Percentiles rank a stretch among this genome's conserved stretches.
phyloP scores from a whole-genome alignment of 1,140 invertebrate species.

The Chironomus striatipennis region DNA sequence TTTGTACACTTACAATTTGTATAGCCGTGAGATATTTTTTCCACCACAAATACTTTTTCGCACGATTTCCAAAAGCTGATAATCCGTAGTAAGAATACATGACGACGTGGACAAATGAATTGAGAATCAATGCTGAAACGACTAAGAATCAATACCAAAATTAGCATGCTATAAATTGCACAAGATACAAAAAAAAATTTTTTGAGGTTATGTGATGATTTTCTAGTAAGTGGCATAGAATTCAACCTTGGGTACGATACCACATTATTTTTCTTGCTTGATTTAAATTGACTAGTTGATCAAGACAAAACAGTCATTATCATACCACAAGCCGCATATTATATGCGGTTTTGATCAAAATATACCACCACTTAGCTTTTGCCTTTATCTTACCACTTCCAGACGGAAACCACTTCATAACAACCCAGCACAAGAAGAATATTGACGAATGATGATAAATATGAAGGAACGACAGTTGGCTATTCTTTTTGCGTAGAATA shows the following conservation, averaged over 20 bases:
- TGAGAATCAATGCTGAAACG: constrained; percentile 79
- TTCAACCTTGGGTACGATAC: no score
- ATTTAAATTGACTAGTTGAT: no score
- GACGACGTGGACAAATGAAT: constrained; percentile 82
- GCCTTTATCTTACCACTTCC: neutral
- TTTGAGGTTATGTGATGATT: no score
- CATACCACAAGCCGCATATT: no score
- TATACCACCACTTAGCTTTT: no score
- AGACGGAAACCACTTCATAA: constrained; percentile 5
- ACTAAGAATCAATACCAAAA: no score
- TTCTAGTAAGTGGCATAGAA: no score
- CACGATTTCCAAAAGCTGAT: constrained; percentile 66
- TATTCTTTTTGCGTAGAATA: constrained; percentile 14
- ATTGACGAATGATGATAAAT: constrained; percentile 25
- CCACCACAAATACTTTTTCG: constrained; percentile 84
- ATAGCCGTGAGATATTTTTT: constrained; percentile 87
- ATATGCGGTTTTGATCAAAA: no score
- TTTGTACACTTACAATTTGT: constrained; percentile 57
- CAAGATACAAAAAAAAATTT: no score
- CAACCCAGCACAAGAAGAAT: neutral
- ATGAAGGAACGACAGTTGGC: constrained; percentile 24
- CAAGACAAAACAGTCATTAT: constrained; percentile 37
- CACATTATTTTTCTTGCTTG: no score
- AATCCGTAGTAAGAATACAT: constrained; percentile 92
- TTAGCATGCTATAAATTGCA: no score